Base-by-base conservation (phyloP, 2,888 invertebrate genomes). In the Erannis defoliaria region DNA sequence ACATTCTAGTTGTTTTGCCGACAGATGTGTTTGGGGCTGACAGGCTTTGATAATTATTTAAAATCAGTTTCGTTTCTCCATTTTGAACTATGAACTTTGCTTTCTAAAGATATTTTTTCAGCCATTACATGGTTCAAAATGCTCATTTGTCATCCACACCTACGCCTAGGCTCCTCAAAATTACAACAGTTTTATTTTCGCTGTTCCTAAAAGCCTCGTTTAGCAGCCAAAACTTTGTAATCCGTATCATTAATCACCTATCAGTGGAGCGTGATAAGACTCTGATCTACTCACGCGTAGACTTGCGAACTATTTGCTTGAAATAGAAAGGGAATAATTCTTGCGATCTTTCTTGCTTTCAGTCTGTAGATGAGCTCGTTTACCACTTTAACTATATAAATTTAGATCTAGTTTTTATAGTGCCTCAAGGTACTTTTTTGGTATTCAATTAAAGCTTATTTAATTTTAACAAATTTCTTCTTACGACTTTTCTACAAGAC, bases 161-260 rank as follows among this genome's bases (percentile, higher is more conserved):
- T 55, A 50, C 56, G 26, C 16, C 26, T 50, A 50, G 50, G 43
- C 26, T 18, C 14, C 55, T 46, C 14, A 53, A 53, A 56, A 53
- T 66, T 66, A 58, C 62, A 68, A 56, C 65, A 58, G 55, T 63
- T 71, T 68, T 57, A 68, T 64, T 67, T 54, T 50, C 33, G 65
- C 60, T 64, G 66, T 64, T 64, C 45, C 57, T 59, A 63, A 65
- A 66, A 68, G 70, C 54, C 57, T 61, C 63, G 67, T 66, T 68
- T 67, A 67, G 70, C 72, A 55, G 60, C 67, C 65, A 65, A 71
- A 70, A 67, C 69, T 67, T 35, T 54, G 65, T 74, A 80, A 83
- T 78, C 76, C 72, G 48, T 76, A 82, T 82, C 88, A 89, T 92
- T 90, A 88, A 90, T 91, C 90, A 90, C 82, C 76, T 84, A 90